Evolutionary conservation across 2,888 invertebrate species (phyloP), one percentile per base, ranked within the genome.

Genomic region (Epinotia bilunana): DNA sequence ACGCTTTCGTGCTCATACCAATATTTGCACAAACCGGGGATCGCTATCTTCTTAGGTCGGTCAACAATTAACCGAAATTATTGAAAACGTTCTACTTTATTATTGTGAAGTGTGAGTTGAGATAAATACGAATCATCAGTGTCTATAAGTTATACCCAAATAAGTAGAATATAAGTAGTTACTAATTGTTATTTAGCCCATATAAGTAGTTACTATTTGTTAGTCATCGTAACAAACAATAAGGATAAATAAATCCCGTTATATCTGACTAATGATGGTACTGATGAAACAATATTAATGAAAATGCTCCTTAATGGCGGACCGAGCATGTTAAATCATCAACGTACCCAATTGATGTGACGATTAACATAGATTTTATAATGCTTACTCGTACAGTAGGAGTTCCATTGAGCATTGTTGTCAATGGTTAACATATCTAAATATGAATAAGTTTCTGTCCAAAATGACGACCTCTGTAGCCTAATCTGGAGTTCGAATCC

Each of bases 281-380:
- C 23, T 13, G 23, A 23, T 6, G 23, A 60, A 20, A 60, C 28
- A 16, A 33, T 60, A 16, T 9, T 61, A 57, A 28, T 61, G 16
- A n/a, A 61, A 4, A 61, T 61, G n/a, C 2, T 33, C 7, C 6
- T 13, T 61, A 33, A 61, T n/a, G 33, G 3, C n/a, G n/a, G 28
- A 28, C 6, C 49, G 16, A 49, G 49, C 64, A n/a, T 62, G 53
- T 39, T 62, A 53, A 62, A 16, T 33, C 39, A 71, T 71, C 28
- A 62, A 62, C 71, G 33, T 62, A 62, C 62, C 16, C 55, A 62
- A 71, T 71, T 53, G 62, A 55, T 46, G 20, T 20, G 53, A 18
- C 71, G 20, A 60, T 71, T 71, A 55, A 62, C 62, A 62, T 62
- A 55, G 71, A 71, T 71, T 62, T 61, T 61, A 33, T 61, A 61